Evolutionary conservation across 2,113 vertebrate genomes (phyloP).

Genomic region (Pteropus alecto): DNA sequence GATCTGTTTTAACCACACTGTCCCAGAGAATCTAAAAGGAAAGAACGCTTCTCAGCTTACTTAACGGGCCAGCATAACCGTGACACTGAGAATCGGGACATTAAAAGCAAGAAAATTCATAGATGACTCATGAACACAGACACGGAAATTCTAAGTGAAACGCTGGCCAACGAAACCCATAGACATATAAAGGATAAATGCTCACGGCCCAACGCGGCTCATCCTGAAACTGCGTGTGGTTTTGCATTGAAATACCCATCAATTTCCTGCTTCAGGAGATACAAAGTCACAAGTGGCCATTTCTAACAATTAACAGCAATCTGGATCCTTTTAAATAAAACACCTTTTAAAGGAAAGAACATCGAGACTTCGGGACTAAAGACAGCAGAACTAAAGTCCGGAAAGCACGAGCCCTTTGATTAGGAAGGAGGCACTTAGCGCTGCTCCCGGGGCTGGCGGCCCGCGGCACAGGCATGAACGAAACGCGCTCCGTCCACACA

Average conservation of each 20-base stretch:
- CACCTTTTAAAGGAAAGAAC: not conserved
- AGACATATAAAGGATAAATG: too few species aligned
- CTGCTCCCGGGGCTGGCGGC: not conserved
- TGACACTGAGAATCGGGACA: not conserved
- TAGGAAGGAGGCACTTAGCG: not conserved
- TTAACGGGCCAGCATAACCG: not conserved
- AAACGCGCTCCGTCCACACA: too few species aligned
- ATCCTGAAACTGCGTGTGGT: too few species aligned
- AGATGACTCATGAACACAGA: not conserved
- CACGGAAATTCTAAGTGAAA: not conserved
- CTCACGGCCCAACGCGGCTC: rapidly evolving
- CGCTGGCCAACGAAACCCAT: not conserved
- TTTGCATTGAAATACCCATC: too few species aligned
- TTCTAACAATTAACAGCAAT: not conserved
- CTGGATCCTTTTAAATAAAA: not conserved
- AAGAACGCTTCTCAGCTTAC: not conserved
- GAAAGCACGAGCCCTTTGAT: not conserved
- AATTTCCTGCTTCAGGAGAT: not conserved
- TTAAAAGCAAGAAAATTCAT: not conserved
- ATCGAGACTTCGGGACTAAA: too few species aligned
- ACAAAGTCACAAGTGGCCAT: rapidly evolving
- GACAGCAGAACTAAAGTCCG: not conserved
- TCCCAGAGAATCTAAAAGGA: not conserved
- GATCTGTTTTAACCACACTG: not conserved
- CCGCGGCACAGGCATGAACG: too few species aligned